Base-by-base conservation (phyloP, 2,113 vertebrate genomes). In the Ranitomeya variabilis region DNA sequence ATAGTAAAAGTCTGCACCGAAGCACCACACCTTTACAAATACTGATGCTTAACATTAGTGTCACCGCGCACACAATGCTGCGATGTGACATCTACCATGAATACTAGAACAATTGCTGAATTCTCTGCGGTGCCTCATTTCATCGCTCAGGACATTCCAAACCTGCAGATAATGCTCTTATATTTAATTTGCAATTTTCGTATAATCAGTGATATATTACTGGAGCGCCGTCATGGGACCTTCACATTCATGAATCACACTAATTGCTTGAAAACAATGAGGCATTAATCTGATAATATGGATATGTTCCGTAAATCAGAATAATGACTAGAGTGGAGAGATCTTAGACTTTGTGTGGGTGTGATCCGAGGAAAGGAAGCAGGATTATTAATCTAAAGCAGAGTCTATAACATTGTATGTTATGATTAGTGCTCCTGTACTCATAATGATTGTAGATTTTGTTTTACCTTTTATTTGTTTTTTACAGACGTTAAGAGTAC, bases 201-300 rank as follows among this genome's bases (percentile, higher is more conserved):
- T 79, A 11, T 79, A 2, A 79, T 57, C 21, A 6, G 77, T 76
- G 73, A 76, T 76, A 57, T 23, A 55, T 79, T 21, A 66, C 14
- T 31, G 26, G 26, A 31, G 79, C 4, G 21, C 12, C 6, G 11
- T 2, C 73, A 76, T 31, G 23, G 60, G 31, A 83, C 80, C 59
- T 66, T 15, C 15, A 66, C 59, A 19, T 26, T 23, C 12, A 23
- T 83, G 81, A 83, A 83, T 83, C 62, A n/a, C 64, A 8, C 45
- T 23, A 83, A 67, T 67, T 23, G 64, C 45, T 21, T 14, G 81
- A 45, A 69, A 83, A 69, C 62, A 83, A 51, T 66, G 26, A 67
- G 37, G 62, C 16, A 21, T n/a, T 67, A 67, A 69, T 83, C 45
- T 83, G 62, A 83, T 67, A 67, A 52, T 69, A 67, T 45, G 37